Base-by-base conservation (phyloP, 1,140 invertebrate species). In the Sipha flava region DNA sequence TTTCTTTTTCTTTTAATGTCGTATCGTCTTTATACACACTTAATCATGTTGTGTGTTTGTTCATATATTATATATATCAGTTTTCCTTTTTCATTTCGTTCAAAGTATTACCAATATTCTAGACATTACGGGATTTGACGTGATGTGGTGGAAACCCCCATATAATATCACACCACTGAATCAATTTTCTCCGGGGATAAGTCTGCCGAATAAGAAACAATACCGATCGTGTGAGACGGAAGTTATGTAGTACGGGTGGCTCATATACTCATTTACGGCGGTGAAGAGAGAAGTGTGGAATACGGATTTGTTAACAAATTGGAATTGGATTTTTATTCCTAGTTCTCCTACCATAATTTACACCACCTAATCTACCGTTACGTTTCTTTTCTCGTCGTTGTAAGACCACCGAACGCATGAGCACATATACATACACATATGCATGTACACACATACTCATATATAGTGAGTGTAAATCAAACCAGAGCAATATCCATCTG, bases 271-370 rank as follows among this genome's bases (percentile, higher is more conserved):
- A 26, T 57, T 31, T 62, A n/a, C 5, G 21, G 12, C 0, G 34
- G 34, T n/a, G 21, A 21, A 29, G 21, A 43, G 34, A 12, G 9
- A 18, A 14, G 47, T n/a, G 7, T 23, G 23, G n/a, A 21, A 66
- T 45, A 45, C 66, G 73, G 73, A 77, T 77, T 77, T 77, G 73
- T 77, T 77, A 77, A 57, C 73, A 77, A 59, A 77, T 77, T 57
- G 73, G 52, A 77, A 77, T 59, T 77, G 73, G 73, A 77, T 77
- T 77, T n/a, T 57, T 77, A 31, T 43, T 23, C 10, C 34, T 40
- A 31, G 26, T 26, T 7, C 23, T 12, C 31, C 31, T 62, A n/a
- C 31, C 1, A 12, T 12, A 10, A 12, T 7, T 43, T 1, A n/a
- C 29, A n/a, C 37, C 34, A 21, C 10, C 14, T 10, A 40, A 47